phyloP scores from a whole-genome alignment of 2,888 invertebrate species.

The Himalopsyche kuldschensis region DNA sequence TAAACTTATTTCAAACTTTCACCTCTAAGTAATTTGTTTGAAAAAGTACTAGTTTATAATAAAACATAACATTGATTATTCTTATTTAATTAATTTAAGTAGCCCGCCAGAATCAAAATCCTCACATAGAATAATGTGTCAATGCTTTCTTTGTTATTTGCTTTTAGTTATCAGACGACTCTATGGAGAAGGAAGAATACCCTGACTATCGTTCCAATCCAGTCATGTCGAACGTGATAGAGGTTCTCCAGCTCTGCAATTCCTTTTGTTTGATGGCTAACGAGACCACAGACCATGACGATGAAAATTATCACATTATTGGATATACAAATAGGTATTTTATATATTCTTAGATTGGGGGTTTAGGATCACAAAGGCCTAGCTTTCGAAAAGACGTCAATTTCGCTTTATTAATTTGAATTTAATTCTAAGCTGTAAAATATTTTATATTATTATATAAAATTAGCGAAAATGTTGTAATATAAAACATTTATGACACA shows the following conservation, averaged over 20 bases:
- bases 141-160: not conserved
- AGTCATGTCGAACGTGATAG: slow-evolving; percentile 60
- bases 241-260: slow-evolving; percentile 65
- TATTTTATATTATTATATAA: not conserved
- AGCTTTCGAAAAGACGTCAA: not conserved
- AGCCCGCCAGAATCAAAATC: too few species aligned
- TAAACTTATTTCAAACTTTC: not conserved
- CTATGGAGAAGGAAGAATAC: slow-evolving; percentile 44
- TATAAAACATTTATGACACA: not conserved
- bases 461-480: not conserved
- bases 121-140: too few species aligned
- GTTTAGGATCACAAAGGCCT: not conserved
- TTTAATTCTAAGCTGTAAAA: not conserved
- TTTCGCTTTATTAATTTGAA: not conserved
- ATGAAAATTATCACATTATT: slow-evolving; percentile 52
- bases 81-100: too few species aligned
- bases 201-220: slow-evolving; percentile 51
- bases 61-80: too few species aligned
- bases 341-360: too few species aligned
- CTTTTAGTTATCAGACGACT: slow-evolving; percentile 15
- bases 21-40: not conserved
- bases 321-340: slow-evolving; percentile 54
- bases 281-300: slow-evolving; percentile 50
- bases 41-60: too few species aligned
- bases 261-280: slow-evolving; percentile 62